These are phyloP conservation scores for Carassius auratus DNA, from an alignment of 2,113 vertebrate genomes.

Conservation along the genomic window DNA sequence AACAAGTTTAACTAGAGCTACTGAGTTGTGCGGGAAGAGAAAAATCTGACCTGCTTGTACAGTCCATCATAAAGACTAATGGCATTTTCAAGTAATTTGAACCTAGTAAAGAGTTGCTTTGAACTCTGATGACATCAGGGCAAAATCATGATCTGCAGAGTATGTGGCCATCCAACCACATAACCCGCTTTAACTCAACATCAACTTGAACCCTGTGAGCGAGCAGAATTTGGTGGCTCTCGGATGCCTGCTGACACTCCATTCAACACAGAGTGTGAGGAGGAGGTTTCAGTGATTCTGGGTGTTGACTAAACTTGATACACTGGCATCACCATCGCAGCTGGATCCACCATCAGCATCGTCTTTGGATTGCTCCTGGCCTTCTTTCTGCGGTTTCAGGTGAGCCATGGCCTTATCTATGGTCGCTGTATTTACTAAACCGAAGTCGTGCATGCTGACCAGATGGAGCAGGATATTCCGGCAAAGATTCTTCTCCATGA, in stretches of 20 bases:
- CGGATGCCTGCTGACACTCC: not conserved
- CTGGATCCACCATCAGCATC: not conserved
- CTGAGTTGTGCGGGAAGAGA: slow-evolving; percentile 11
- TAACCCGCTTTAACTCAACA: not conserved
- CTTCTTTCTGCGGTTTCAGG: slow-evolving; percentile 62
- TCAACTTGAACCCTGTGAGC: slow-evolving; percentile 4
- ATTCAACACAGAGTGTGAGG: not conserved
- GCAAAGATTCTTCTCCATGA: slow-evolving; percentile 87
- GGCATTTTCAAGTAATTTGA: slow-evolving; percentile 31
- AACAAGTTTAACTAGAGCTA: slow-evolving; percentile 64
- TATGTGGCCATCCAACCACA: not conserved
- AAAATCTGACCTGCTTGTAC: not conserved
- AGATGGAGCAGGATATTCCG: slow-evolving; percentile 97
- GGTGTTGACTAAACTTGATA: not conserved
- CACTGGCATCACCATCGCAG: not conserved
- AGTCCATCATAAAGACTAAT: not conserved
- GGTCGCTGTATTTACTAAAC: slow-evolving; percentile 89
- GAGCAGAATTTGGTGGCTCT: not conserved
- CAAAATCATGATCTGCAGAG: not conserved
- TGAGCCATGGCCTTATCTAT: slow-evolving; percentile 91
- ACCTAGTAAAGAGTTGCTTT: slow-evolving; percentile 12
- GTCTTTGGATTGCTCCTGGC: slow-evolving; percentile 36
- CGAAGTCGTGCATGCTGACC: slow-evolving; percentile 99
- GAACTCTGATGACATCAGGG: not conserved
- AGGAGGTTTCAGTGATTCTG: not conserved